Evolutionary conservation across 2,888 invertebrate genomes (phyloP), one percentile per base, ranked within the genome.

Genomic region (Synanthedon tipuliformis): DNA sequence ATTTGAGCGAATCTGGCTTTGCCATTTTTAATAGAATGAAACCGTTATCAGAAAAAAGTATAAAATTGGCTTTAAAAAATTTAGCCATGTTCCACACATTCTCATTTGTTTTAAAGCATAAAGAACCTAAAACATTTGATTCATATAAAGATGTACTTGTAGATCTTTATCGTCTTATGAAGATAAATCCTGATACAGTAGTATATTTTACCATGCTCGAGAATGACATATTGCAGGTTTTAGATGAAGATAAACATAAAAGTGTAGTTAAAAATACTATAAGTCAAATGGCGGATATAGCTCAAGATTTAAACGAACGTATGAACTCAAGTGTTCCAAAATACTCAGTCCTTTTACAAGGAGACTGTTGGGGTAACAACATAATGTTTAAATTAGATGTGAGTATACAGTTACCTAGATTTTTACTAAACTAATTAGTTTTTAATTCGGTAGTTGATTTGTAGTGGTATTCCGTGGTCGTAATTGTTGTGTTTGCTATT

Each of bases 61-160:
- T 78, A 0, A 68, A 59, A 57, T 52, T 49, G 4, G 63, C 68
- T 0, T 54, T 81, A 0, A 72, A 54, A 49, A 41, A 50, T n/a
- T 54, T 51, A 23, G 51, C 51, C 5, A 41, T 50, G 11, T 50
- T 40, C 10, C 54, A 54, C 49, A 48, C 54, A 10, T 11, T 54
- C 0, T 54, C 54, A 3, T 51, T 49, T 40, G 50, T 49, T 5
- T 27, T 51, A 40, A 54, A 51, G 49, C 23, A n/a, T 11, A 62
- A 62, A 40, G 68, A 78, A 12, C 69, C 70, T 0, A 63, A 68
- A 3, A 58, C 56, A 0, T 76, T 60, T 53, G 53, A 64, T 3
- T 16, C 53, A 2, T 56, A 59, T 4, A 65, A 57, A 54, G 54
- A 40, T 0, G 58, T 58, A 23, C 54, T 76, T 4, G 0, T 41